Base-by-base conservation (phyloP, 2,797 vertebrate genomes). In the Crotalus adamanteus region DNA sequence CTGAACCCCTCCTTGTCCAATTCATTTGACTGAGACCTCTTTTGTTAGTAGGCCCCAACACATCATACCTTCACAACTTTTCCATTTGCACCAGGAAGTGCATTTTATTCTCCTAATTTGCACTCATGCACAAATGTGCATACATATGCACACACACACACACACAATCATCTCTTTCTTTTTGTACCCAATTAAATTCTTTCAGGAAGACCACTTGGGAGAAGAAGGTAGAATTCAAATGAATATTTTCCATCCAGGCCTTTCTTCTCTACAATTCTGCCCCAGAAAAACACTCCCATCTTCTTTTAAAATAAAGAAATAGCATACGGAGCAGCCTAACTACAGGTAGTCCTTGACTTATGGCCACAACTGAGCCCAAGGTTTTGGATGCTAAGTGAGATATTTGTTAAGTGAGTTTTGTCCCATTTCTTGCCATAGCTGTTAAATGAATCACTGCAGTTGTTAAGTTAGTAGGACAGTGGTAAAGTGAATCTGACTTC, bases 11-110 rank as follows among this genome's bases (percentile, higher is more conserved):
- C 51, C 37, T 59, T 31, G 60, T 51, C 88, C 8, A n/a, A 26
- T 69, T 92, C 69, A 87, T 92, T 92, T 90, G 65, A 53, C 47
- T 4, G 28, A 61, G 42, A n/a, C 83, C 51, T 90, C 31, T 92
- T 86, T 69, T 51, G 31, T 61, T 60, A 90, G 37, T 47, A 53
- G 31, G 51, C 18, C 31, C 53, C 51, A 90, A 26, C 0, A 4
- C 16, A 86, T 78, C 60, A 57, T 31, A 42, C 57, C 47, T 57
- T 56, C 16, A 11, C 9, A 26, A 2, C 37, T 69, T 37, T 86
- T 57, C n/a, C 31, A 28, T 57, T 56, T 56, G 51, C 60, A 69
- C n/a, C 0, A 0, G 6, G 7, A 47, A 11, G 12, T 2, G 0
- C 16, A 63, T 56, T 87, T 56, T 13, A 11, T 3, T 63, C 57